phyloP scores from a whole-genome alignment of 2,888 invertebrate species.

The Periphyllus acericola region DNA sequence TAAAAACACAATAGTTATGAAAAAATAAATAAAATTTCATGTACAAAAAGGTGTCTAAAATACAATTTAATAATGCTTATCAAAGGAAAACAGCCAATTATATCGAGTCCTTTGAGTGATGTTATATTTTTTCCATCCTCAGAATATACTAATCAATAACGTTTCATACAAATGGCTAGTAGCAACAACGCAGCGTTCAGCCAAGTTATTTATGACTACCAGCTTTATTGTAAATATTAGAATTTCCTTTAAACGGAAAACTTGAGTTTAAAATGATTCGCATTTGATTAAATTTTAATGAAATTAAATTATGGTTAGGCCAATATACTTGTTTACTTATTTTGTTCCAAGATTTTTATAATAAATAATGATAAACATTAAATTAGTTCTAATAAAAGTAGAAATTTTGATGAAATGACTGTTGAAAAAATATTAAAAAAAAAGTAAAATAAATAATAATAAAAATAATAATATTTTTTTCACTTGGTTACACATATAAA shows the following conservation, averaged over 20 bases:
- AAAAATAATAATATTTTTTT: neutral
- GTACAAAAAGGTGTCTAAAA: neutral
- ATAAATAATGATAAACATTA: neutral
- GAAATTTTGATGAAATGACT: neutral
- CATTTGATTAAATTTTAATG: neutral
- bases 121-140: conserved; percentile 3
- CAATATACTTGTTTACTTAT: neutral
- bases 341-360: neutral
- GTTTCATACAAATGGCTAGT: neutral
- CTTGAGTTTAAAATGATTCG: neutral
- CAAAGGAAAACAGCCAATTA: conserved; percentile 14
- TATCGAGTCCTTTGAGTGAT: conserved; percentile 1
- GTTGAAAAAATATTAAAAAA: neutral
- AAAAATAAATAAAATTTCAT: neutral
- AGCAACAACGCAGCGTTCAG: neutral
- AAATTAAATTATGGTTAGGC: neutral
- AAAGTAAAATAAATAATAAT: neutral
- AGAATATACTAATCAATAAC: conserved; percentile 18
- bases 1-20: neutral
- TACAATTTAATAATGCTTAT: conserved; percentile 30
- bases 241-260: conserved; percentile 7
- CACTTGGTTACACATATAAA: neutral
- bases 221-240: neutral
- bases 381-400: neutral
- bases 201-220: conserved; percentile 14